A percentile compares a stretch with the other conserved stretches of the same genome.
Evolutionary conservation across 23 tunicate species (phyloP).

Genomic region (Diplosoma virens): DNA sequence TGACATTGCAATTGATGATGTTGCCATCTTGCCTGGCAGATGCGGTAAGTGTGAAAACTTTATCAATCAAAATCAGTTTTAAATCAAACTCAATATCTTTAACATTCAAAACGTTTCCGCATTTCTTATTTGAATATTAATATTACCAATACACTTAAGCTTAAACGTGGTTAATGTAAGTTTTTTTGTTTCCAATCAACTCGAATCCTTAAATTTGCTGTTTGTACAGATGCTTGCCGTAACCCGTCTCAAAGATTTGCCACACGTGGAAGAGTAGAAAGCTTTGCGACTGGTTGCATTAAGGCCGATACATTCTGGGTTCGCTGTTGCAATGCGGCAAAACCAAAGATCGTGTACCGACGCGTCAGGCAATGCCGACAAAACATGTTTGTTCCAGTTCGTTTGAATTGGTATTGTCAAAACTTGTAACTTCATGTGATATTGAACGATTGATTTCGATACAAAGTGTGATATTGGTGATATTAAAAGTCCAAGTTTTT

Average conservation of each 20-base stretch:
- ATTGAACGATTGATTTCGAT: too few species aligned
- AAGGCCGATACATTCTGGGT: slow-evolving; percentile 57
- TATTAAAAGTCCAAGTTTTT: too few species aligned
- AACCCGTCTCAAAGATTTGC: slow-evolving; percentile 35
- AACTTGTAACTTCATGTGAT: too few species aligned
- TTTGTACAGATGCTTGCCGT: slow-evolving; percentile 64
- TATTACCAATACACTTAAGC: too few species aligned
- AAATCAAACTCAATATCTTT: too few species aligned
- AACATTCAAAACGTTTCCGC: too few species aligned
- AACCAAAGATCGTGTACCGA: slow-evolving; percentile 38
- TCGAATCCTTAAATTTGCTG: background rate
- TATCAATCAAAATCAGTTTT: too few species aligned
- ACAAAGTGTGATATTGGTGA: too few species aligned
- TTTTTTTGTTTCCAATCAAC: background rate
- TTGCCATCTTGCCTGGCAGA: slow-evolving; percentile 55
- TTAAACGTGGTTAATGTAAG: background rate
- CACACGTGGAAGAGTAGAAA: slow-evolving; percentile 14
- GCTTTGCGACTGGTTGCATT: slow-evolving; percentile 74
- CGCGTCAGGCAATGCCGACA: slow-evolving; percentile 45
- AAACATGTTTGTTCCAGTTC: slow-evolving; percentile 35
- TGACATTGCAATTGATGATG: slow-evolving; percentile 82
- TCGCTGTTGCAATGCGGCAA: slow-evolving; percentile 62
- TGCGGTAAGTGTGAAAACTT: slow-evolving; percentile 95
- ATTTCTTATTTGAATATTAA: too few species aligned
- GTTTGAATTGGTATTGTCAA: slow-evolving; percentile 59